Percentiles rank a stretch among this genome's conserved stretches.
phyloP scores from a whole-genome alignment of 2,113 vertebrate species.

The Proterorhinus semilunaris region DNA sequence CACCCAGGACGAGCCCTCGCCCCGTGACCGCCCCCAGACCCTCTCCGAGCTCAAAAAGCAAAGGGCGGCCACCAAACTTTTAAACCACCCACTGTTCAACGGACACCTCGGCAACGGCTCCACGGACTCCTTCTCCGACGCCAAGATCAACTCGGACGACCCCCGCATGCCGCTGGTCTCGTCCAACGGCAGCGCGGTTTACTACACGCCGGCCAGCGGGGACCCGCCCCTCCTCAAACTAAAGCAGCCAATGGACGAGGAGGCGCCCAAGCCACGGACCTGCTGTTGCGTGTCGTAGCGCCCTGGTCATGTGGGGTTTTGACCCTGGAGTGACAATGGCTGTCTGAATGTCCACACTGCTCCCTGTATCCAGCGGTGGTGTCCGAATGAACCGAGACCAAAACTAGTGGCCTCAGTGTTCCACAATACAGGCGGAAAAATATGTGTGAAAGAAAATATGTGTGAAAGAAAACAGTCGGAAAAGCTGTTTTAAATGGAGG shows the following conservation, averaged over 20 bases:
- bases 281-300: constrained; percentile 93
- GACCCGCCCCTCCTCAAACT: constrained; percentile 92
- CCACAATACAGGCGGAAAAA: no score
- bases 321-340: neutral
- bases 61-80: constrained; percentile 88
- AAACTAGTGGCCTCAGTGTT: no score
- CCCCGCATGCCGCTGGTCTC: constrained; percentile 87
- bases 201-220: constrained; percentile 91
- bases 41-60: constrained; percentile 94
- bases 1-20: constrained; percentile 70
- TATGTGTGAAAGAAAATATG: no score
- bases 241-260: constrained; percentile 91
- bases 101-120: constrained; percentile 83
- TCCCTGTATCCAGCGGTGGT: no score
- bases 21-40: constrained; percentile 85
- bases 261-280: constrained; percentile 82
- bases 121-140: constrained; percentile 73
- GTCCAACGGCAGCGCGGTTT: constrained; percentile 88
- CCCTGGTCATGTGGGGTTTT: constrained; percentile 17
- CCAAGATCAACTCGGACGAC: constrained; percentile 78
- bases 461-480: no score
- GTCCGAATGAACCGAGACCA: no score
- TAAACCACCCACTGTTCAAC: constrained; percentile 87
- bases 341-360: no score
- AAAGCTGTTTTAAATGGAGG: no score